These are phyloP conservation scores for Vultur gryphus DNA, from an alignment of 2,797 vertebrate genomes.

Conservation along the genomic window DNA sequence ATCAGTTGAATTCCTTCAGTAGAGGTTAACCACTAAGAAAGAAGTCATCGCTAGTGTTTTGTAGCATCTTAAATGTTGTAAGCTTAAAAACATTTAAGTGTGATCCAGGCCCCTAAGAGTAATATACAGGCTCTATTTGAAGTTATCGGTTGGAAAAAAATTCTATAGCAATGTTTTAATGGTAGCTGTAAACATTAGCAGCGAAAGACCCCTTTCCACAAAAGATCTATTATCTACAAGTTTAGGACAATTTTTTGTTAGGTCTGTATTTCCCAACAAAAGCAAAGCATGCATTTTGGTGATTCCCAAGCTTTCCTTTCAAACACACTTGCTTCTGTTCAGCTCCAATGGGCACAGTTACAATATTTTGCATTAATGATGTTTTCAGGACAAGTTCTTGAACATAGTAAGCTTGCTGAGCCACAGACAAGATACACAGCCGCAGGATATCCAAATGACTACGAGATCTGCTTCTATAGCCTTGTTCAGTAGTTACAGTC, in stretches of 20 bases:
- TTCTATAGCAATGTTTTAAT: fast-evolving
- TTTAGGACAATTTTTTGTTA: neutral
- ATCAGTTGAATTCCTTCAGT: neutral
- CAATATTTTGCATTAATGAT: neutral
- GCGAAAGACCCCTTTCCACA: neutral
- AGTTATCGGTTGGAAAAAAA: neutral
- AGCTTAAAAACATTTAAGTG: too few relatives aligned
- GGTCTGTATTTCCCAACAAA: neutral
- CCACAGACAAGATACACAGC: neutral
- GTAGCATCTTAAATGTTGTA: neutral
- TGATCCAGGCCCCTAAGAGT: neutral
- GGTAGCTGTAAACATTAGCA: neutral
- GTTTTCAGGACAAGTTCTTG: neutral
- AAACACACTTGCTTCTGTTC: neutral
- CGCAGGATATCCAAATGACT: fast-evolving
- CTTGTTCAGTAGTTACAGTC: neutral
- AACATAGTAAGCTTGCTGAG: neutral
- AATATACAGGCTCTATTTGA: neutral
- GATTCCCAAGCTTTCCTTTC: neutral
- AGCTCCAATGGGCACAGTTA: neutral
- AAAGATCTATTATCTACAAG: too few relatives aligned
- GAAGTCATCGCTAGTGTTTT: neutral
- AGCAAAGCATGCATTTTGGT: neutral
- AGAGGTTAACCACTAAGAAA: too few relatives aligned
- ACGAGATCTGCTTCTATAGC: neutral